phyloP scores from a whole-genome alignment of 2,113 vertebrate genomes.

The Nothoprocta perdicaria region DNA sequence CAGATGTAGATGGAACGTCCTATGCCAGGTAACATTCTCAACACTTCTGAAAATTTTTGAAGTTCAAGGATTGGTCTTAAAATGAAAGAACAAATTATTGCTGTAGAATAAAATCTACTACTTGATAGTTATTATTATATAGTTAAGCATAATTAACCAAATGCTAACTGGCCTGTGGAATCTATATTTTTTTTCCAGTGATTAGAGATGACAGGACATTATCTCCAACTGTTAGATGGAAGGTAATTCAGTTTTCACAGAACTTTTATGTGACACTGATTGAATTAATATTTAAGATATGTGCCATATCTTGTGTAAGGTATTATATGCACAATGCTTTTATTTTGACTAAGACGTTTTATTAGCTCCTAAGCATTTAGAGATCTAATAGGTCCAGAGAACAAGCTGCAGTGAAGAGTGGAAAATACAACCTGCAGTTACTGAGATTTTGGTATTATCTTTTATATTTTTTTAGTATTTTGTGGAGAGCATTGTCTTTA shows the following conservation, averaged over 20 bases:
- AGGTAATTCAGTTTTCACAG: conserved; percentile 71
- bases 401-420: not conserved
- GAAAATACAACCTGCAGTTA: not conserved
- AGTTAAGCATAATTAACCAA: conserved; percentile 61
- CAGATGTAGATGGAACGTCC: too few relatives aligned
- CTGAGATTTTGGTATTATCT: not conserved
- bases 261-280: conserved; percentile 65
- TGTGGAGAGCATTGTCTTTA: not conserved
- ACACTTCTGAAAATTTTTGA: not conserved
- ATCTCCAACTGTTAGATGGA: conserved; percentile 67
- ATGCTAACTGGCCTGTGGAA: conserved; percentile 41
- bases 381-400: not conserved
- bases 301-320: conserved; percentile 26
- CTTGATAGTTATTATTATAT: conserved; percentile 58
- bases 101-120: conserved; percentile 32
- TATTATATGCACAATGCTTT: not conserved
- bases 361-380: not conserved
- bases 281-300: conserved; percentile 66
- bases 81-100: conserved; percentile 14
- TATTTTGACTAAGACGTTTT: conserved; percentile 32
- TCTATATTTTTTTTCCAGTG: conserved; percentile 34
- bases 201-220: conserved; percentile 73
- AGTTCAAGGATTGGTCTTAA: conserved; percentile 34
- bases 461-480: not conserved
- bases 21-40: not conserved